Percentiles rank a stretch among this genome's conserved stretches.
Conservation (phyloP, 2,797 vertebrate species). For the Crax fasciolata region DNA sequence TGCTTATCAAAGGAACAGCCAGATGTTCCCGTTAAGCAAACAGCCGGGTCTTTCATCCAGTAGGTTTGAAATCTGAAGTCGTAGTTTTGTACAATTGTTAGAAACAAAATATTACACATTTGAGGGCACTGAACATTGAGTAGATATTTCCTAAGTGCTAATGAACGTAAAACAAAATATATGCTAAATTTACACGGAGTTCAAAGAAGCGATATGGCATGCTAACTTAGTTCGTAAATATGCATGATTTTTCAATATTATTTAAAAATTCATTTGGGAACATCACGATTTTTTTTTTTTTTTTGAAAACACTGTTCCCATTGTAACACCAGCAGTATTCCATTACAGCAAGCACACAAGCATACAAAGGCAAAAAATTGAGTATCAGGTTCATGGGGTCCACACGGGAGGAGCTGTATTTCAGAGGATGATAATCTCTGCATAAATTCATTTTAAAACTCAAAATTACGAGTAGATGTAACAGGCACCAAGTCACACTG, state of each 20-base stretch:
- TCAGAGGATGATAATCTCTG: not conserved
- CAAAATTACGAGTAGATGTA: not conserved
- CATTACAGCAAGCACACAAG: not conserved
- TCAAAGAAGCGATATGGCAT: not conserved
- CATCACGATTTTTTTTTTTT: not conserved
- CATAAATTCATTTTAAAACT: not conserved
- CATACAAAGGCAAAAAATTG: not conserved
- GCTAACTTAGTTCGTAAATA: not conserved
- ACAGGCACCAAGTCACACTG: not conserved
- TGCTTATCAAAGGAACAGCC: not conserved
- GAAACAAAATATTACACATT: not conserved
- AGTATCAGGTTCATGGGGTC: not conserved
- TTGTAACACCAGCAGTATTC: not conserved
- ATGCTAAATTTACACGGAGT: not conserved
- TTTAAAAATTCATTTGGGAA: not conserved
- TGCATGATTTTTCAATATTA: not conserved
- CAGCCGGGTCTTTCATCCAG: not conserved
- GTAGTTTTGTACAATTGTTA: not conserved
- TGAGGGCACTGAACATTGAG: not conserved
- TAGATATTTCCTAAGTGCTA: not conserved
- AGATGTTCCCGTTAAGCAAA: not conserved
- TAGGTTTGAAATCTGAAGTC: not conserved
- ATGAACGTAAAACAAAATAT: not conserved
- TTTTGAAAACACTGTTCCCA: not conserved
- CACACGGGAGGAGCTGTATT: not conserved